Evolutionary conservation across 2,113 vertebrate species (phyloP).

Genomic region (Terrapene triunguis): DNA sequence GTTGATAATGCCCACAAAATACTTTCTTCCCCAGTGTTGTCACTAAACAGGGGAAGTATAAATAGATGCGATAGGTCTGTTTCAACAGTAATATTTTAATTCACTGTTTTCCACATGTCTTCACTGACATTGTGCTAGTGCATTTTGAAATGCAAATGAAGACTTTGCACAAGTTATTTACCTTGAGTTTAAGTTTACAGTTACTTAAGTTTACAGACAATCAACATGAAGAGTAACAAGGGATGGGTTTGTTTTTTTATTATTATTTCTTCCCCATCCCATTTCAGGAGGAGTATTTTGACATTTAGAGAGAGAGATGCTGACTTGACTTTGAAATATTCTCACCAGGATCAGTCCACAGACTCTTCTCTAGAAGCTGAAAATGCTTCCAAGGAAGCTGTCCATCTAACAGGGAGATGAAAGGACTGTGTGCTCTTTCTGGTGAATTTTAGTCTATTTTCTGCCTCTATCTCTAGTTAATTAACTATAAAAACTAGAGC

Average conservation of each 20-base stretch:
- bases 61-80: background rate
- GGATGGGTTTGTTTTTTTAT: accelerated
- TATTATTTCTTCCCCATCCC: background rate
- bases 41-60: background rate
- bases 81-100: background rate
- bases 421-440: background rate
- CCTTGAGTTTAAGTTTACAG: background rate
- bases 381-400: background rate
- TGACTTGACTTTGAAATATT: background rate
- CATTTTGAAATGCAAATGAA: background rate
- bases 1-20: background rate
- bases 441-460: background rate
- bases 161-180: background rate
- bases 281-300: background rate
- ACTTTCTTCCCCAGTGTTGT: background rate
- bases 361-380: background rate
- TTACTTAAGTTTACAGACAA: background rate
- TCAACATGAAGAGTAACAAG: background rate
- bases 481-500: background rate
- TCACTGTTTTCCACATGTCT: background rate
- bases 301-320: background rate
- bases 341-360: background rate
- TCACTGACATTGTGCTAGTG: background rate
- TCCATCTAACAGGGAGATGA: background rate
- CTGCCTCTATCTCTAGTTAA: background rate